phyloP scores from a whole-genome alignment of 2,888 invertebrate species.

The Metallyticus violacea region DNA sequence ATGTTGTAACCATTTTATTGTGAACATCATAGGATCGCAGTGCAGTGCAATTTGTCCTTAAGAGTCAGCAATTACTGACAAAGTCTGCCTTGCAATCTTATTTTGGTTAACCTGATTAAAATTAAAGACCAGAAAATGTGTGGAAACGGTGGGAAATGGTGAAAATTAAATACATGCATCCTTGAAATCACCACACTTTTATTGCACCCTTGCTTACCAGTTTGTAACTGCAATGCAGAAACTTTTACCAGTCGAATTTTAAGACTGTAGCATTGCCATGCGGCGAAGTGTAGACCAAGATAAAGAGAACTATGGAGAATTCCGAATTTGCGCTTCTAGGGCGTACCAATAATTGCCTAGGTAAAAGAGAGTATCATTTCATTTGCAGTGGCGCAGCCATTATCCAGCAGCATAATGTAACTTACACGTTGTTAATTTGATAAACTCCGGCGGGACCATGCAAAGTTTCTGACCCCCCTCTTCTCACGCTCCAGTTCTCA shows the following conservation, averaged over 20 bases:
- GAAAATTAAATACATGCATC: too few species aligned
- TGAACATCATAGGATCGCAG: too few species aligned
- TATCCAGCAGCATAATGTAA: background rate
- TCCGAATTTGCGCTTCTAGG: background rate
- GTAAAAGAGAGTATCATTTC: background rate
- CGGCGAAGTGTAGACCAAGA: background rate
- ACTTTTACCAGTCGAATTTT: background rate
- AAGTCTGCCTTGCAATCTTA: too few species aligned
- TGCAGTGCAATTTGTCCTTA: too few species aligned
- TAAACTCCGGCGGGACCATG: background rate
- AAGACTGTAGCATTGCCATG: too few species aligned
- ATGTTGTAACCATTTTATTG: too few species aligned
- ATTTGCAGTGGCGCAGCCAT: background rate
- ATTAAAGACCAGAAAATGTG: too few species aligned
- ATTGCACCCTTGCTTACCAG: too few species aligned
- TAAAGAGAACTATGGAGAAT: background rate
- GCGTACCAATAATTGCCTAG: background rate
- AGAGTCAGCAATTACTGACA: too few species aligned
- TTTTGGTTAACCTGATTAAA: too few species aligned
- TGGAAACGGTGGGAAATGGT: too few species aligned
- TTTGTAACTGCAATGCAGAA: background rate
- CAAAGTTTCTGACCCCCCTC: background rate
- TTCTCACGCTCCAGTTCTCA: background rate
- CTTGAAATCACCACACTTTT: too few species aligned
- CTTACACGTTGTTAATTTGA: background rate